Base-by-base conservation (phyloP, 2,113 vertebrate genomes). In the Pseudois nayaur region DNA sequence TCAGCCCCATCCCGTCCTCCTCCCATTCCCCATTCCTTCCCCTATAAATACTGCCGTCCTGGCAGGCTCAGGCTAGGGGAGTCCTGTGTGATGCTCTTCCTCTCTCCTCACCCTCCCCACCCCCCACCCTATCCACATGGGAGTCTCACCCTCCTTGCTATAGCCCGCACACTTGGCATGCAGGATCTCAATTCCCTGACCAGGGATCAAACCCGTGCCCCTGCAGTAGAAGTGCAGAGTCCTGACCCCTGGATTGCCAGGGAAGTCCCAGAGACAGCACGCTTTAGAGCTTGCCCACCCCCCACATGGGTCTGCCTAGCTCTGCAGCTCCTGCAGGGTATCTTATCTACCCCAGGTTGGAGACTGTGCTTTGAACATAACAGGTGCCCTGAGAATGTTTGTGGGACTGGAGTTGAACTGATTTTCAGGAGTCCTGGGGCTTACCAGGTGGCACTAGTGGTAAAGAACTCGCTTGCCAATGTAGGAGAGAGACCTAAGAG, bases 41-140 rank as follows among this genome's bases (percentile, higher is more conserved):
- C 78, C 43, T 9, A 21, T 60, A 52, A 57, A 90, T 31, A 31
- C 33, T 27, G 10, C 19, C n/a, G 2, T 16, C n/a, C 31, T 31
- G 59, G 71, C 50, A 43, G 82, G 43, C 43, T 14, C 64, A 55
- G 79, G 64, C 48, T 25, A 79, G 78, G 23, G 86, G 45, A 13
- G 31, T 33, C 43, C n/a, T 93, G 40, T 25, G 2, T 11, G 43
- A 36, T 29, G 78, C 52, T 29, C 52, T 21, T n/a, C n/a, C 64
- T n/a, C 7, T 6, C 12, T n/a, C 29, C 45, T 11, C 29, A 6
- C 48, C 29, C 17, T 29, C 25, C 14, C n/a, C 33, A n/a, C 31
- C 17, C 25, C 25, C 23, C 4, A 5, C 11, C 0, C 3, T 29
- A 48, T 29, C n/a, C 78, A 3, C 25, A 1, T 50, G 50, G 50